Conservation (phyloP, 2,113 vertebrate genomes). For the Fulica atra region DNA sequence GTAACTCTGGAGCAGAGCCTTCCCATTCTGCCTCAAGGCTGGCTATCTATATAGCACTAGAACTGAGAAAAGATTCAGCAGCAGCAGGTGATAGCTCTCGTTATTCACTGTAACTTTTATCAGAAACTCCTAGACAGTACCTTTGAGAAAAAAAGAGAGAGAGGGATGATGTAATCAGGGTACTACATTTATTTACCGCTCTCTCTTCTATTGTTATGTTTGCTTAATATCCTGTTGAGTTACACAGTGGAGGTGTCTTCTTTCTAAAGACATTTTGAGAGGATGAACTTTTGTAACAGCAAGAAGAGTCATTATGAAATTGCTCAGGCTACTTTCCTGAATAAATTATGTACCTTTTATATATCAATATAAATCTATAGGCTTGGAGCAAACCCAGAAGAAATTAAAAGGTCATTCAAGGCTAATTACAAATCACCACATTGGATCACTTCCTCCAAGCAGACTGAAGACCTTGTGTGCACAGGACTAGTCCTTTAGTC, state of each 20-base stretch:
- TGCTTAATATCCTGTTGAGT: neutral
- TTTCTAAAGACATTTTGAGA: neutral
- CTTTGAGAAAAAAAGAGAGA: neutral
- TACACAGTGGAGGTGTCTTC: neutral
- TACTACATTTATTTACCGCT: neutral
- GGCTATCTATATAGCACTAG: neutral
- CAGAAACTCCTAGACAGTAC: neutral
- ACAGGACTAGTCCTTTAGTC: neutral
- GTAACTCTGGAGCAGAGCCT: neutral
- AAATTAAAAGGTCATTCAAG: neutral
- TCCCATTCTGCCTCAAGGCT: neutral
- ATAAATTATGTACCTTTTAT: neutral
- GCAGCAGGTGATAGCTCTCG: neutral
- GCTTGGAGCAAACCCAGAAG: neutral
- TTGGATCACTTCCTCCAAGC: neutral
- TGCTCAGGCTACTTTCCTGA: neutral
- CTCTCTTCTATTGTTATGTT: no score
- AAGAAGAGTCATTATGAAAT: neutral
- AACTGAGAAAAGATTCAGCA: neutral
- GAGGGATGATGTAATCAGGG: neutral
- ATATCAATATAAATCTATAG: neutral
- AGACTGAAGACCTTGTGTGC: neutral
- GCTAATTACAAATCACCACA: neutral
- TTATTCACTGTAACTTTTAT: neutral
- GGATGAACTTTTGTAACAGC: neutral